A percentile compares a stretch with the other conserved stretches of the same genome.
Evolutionary conservation across 2,113 vertebrate species (phyloP).

Genomic region (Lethenteron reissneri): DNA sequence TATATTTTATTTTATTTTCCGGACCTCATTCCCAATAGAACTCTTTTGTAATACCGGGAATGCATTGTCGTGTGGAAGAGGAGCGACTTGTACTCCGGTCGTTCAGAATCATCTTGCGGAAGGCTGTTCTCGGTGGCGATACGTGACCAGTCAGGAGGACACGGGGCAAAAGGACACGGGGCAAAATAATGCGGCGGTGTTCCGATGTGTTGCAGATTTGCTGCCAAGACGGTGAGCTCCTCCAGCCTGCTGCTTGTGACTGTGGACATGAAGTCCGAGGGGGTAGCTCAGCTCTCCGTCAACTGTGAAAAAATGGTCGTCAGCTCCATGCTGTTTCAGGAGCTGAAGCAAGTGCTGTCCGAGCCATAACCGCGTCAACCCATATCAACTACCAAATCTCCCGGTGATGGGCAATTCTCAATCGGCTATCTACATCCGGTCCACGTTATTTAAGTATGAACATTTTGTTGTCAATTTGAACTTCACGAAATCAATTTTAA

Average conservation of each 20-base stretch:
- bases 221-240: constrained; percentile 54
- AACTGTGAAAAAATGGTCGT: constrained; percentile 99
- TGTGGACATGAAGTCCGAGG: constrained; percentile 31
- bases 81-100: not conserved
- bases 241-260: constrained; percentile 66
- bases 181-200: no score
- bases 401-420: no score
- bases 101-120: not conserved
- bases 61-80: not conserved
- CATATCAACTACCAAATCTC: no score
- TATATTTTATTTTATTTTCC: not conserved
- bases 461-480: no score
- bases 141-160: no score
- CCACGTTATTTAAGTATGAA: no score
- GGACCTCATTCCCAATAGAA: not conserved
- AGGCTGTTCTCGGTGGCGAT: not conserved
- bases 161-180: no score
- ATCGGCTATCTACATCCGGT: no score
- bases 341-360: constrained; percentile 51
- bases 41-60: not conserved
- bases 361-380: constrained; percentile 16
- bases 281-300: constrained; percentile 41
- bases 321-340: constrained; percentile 84
- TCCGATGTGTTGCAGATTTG: constrained; percentile 39
- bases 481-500: no score